A percentile compares a stretch with the other conserved stretches of the same genome.
These are phyloP conservation scores for Glossophaga mutica DNA, from an alignment of 2,797 vertebrate genomes.

Conservation along the genomic window DNA sequence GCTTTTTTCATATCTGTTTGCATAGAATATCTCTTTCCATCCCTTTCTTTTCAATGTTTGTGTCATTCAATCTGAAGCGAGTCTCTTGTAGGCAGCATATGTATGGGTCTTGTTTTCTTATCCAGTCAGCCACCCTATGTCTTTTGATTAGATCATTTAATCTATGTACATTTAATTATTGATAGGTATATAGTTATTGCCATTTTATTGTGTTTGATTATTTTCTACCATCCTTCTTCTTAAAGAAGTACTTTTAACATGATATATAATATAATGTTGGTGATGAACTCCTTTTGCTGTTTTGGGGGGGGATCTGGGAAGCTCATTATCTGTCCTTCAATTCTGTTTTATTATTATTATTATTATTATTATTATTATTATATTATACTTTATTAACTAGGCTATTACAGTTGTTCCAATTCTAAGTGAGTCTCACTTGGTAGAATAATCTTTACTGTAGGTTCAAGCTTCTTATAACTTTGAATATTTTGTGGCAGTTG, in stretches of 20 bases:
- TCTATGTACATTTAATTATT: neutral
- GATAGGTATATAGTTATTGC: neutral
- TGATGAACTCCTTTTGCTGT: neutral
- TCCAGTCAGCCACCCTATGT: neutral
- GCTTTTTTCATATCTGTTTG: neutral
- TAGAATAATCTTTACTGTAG: neutral
- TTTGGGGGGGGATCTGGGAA: neutral
- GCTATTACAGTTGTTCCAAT: too few species aligned
- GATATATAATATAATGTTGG: neutral
- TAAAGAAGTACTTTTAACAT: neutral
- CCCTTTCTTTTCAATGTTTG: neutral
- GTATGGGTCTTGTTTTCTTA: neutral
- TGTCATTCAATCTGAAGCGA: neutral
- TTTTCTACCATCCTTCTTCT: neutral
- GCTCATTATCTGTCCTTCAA: neutral
- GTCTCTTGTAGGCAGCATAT: neutral
- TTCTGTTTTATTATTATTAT: neutral
- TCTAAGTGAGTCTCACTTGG: too few species aligned
- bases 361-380: too few species aligned
- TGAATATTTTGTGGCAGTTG: neutral
- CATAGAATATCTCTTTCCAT: neutral
- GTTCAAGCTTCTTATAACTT: neutral
- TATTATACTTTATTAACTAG: too few species aligned
- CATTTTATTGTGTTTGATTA: neutral
- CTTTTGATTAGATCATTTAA: neutral